Percentiles rank a stretch among this genome's conserved stretches.
Evolutionary conservation across 2,888 invertebrate species (phyloP).

Genomic region (Tipula lateralis): DNA sequence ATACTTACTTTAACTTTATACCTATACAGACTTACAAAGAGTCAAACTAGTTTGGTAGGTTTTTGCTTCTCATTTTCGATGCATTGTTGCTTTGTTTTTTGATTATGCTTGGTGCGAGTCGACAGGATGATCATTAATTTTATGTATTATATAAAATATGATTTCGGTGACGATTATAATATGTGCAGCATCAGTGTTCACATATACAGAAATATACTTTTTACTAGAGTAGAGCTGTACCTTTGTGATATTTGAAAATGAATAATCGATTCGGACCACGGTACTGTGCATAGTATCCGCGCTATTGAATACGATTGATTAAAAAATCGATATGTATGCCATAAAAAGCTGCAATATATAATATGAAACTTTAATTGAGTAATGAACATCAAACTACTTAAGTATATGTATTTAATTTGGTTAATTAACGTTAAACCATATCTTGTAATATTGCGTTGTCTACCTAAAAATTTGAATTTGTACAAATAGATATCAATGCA

Average conservation of each 20-base stretch:
- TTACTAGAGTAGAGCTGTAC: no score
- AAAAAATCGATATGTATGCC: background rate
- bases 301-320: background rate
- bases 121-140: background rate
- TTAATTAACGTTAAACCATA: no score
- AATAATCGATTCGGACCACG: background rate
- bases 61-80: background rate
- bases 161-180: background rate
- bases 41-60: background rate
- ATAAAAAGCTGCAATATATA: background rate
- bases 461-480: no score
- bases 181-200: background rate
- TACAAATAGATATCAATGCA: no score
- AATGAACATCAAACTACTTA: no score
- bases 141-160: background rate
- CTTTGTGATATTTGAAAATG: no score
- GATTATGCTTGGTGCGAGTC: background rate
- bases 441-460: no score
- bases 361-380: background rate
- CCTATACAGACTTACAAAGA: no score
- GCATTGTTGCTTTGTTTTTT: background rate
- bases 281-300: no score
- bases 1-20: background rate
- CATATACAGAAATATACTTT: background rate
- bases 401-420: no score